These are phyloP conservation scores for Monomorium pharaonis DNA, from an alignment of 1,140 invertebrate genomes.

Conservation along the genomic window DNA sequence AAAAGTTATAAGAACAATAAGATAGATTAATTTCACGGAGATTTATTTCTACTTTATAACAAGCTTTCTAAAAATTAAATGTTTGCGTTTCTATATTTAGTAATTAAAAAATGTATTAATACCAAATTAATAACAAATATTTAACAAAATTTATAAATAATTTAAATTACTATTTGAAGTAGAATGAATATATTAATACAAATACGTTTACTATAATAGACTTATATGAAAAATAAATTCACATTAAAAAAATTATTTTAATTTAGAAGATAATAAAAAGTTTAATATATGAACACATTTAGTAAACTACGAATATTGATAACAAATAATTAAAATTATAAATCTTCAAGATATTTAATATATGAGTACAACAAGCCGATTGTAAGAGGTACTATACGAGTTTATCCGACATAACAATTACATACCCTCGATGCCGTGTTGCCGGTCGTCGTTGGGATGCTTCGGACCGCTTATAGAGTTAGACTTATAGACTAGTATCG, in stretches of 20 bases:
- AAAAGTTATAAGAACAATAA: not conserved
- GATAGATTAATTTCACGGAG: too few species aligned
- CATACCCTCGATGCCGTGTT: not conserved
- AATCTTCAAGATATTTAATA: not conserved
- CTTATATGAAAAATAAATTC: too few species aligned
- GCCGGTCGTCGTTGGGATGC: conserved; percentile 23
- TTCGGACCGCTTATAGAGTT: conserved; percentile 14
- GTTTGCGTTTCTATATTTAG: not conserved
- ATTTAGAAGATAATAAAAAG: not conserved
- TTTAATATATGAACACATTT: not conserved
- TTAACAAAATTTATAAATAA: not conserved
- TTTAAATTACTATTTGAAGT: too few species aligned
- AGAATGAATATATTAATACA: not conserved
- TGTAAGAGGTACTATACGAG: not conserved
- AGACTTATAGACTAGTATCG: conserved; percentile 61
- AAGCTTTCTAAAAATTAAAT: not conserved
- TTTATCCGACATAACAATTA: conserved; percentile 8
- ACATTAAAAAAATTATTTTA: not conserved
- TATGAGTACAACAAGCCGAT: not conserved
- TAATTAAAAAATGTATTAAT: not conserved
- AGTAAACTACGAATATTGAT: not conserved
- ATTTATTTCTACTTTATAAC: not conserved
- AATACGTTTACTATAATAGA: not conserved
- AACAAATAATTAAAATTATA: not conserved
- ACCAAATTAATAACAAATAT: too few species aligned